Percentiles rank a stretch among this genome's conserved stretches.
phyloP scores from a whole-genome alignment of 2,888 invertebrate genomes.

The Andrena bicolor region DNA sequence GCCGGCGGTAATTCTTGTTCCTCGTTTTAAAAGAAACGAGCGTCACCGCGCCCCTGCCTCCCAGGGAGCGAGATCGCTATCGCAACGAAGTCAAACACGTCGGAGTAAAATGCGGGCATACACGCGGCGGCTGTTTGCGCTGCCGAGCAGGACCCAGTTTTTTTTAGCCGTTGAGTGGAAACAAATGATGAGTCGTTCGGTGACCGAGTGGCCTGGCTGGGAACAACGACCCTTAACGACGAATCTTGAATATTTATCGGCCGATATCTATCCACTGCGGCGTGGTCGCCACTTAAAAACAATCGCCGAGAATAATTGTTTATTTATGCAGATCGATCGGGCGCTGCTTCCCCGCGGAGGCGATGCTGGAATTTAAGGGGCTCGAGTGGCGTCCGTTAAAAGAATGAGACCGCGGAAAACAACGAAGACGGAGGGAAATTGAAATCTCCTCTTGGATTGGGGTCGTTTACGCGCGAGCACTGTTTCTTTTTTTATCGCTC shows the following conservation, averaged over 20 bases:
- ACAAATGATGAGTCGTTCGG: constrained; percentile 66
- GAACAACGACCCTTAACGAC: constrained; percentile 12
- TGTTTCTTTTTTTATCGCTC: neutral
- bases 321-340: constrained; percentile 50
- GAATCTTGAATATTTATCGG: constrained; percentile 58
- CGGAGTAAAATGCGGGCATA: constrained; percentile 58
- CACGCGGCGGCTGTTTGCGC: constrained; percentile 66
- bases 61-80: constrained; percentile 66
- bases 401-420: neutral
- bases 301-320: constrained; percentile 57
- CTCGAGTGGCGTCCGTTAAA: neutral
- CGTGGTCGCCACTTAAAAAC: constrained; percentile 36
- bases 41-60: constrained; percentile 32
- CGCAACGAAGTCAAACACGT: constrained; percentile 67
- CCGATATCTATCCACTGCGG: constrained; percentile 41
- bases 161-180: constrained; percentile 57
- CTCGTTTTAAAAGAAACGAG: constrained; percentile 11
- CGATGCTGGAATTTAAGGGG: neutral
- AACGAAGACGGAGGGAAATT: neutral
- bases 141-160: constrained; percentile 60
- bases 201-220: constrained; percentile 41
- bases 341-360: neutral
- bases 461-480: neutral
- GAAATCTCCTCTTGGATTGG: neutral
- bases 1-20: constrained; percentile 29